phyloP scores from a whole-genome alignment of 1,140 invertebrate genomes.

The Euwallacea similis region DNA sequence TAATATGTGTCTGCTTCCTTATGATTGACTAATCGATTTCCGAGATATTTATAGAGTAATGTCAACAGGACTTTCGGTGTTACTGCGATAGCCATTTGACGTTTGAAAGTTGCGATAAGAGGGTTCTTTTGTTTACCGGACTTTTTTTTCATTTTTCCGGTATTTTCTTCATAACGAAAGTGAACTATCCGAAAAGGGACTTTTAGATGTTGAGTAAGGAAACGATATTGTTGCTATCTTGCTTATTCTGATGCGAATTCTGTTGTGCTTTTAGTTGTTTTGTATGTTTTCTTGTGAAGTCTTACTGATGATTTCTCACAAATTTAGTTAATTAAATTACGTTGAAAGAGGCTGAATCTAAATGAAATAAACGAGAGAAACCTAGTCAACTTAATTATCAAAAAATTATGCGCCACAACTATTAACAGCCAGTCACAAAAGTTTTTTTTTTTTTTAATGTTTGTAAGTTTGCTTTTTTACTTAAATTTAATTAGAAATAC shows the following conservation, averaged over 20 bases:
- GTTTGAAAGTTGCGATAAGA: conserved; percentile 19
- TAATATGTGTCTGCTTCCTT: neutral
- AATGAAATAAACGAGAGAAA: too few species aligned
- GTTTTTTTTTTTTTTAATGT: neutral
- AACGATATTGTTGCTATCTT: neutral
- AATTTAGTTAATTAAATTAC: neutral
- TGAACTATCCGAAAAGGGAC: neutral
- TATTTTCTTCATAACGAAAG: neutral
- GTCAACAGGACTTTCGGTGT: neutral
- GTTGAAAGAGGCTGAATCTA: too few species aligned
- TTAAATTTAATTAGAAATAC: too few species aligned
- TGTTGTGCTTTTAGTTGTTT: neutral
- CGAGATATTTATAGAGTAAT: conserved; percentile 13
- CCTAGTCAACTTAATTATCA: neutral
- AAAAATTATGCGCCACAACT: neutral
- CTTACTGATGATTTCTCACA: neutral
- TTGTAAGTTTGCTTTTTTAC: too few species aligned
- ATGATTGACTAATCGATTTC: conserved; percentile 2
- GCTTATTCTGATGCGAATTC: neutral
- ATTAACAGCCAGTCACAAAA: neutral
- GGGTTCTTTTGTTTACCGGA: neutral
- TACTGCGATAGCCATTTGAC: conserved; percentile 9
- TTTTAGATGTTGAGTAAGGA: conserved; percentile 23
- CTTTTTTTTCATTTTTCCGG: neutral
- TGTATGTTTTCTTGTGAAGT: neutral